These are phyloP conservation scores for Trichopoda pennipes DNA, from an alignment of 2,888 invertebrate genomes.

Conservation along the genomic window DNA sequence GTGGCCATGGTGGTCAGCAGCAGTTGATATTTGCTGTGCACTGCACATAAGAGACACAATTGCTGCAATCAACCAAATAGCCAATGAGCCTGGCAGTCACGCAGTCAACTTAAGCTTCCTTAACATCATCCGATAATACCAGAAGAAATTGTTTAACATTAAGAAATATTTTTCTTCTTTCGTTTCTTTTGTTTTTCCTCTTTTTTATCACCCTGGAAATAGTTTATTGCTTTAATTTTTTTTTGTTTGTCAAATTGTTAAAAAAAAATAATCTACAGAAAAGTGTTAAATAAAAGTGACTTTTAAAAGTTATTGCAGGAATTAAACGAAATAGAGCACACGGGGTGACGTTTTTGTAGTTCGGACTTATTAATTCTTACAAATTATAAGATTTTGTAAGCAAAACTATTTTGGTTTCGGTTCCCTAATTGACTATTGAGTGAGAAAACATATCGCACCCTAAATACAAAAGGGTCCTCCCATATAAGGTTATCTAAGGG, in stretches of 20 bases:
- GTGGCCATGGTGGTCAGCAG: conserved; percentile 47
- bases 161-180: conserved; percentile 51
- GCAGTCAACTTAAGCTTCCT: conserved; percentile 57
- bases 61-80: conserved; percentile 36
- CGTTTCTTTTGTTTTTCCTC: not conserved
- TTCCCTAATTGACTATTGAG: too few species aligned
- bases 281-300: not conserved
- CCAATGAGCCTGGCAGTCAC: conserved; percentile 49
- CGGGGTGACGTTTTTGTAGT: not conserved
- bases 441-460: too few species aligned
- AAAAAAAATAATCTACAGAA: not conserved
- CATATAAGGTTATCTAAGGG: too few species aligned
- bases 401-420: too few species aligned
- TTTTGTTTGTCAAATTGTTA: conserved; percentile 1
- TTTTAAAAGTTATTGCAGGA: not conserved
- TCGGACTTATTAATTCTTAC: too few species aligned
- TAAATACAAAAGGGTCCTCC: too few species aligned
- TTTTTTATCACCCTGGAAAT: conserved; percentile 18
- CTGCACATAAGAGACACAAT: conserved; percentile 38
- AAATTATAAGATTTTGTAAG: too few species aligned
- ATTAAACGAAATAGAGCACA: not conserved
- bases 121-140: conserved; percentile 57
- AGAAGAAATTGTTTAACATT: conserved; percentile 60
- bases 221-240: conserved; percentile 28
- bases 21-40: conserved; percentile 29